Evolutionary conservation across 2,888 invertebrate genomes (phyloP), one percentile per base, ranked within the genome.

Genomic region (Empis livida): DNA sequence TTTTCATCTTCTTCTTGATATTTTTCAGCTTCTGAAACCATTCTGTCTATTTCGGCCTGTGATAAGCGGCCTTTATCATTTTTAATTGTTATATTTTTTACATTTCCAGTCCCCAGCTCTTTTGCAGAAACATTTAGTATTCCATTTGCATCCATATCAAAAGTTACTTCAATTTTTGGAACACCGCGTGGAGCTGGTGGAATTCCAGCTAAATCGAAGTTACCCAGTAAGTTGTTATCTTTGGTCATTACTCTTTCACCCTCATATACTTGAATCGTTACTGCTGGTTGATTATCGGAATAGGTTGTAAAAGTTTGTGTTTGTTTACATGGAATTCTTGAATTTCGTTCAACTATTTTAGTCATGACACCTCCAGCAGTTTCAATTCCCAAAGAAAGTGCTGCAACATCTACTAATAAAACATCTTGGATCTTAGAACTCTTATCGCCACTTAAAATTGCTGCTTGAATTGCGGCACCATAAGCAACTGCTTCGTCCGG

Each of bases 161-260:
- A 88, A 38, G 85, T 87, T 20, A 88, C 86, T 63, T 87, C 94
- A 71, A 81, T 92, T 69, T 79, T 89, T 52, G 80, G 93, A 53
- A 83, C 92, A 62, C 82, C 95, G 53, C 80, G 85, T 49, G 82
- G 95, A 63, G 87, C 89, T n/a, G 95, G 94, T 2, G 95, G 93
- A 61, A 96, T 95, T 32, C 94, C 94, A 8, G 88, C 86, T 45
- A 97, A 76, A 67, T 96, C 92, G 70, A 97, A 97, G 65, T 90
- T 95, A 47, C 96, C 96, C 52, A 97, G 77, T 41, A 91, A 74
- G 67, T 95, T 90, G 74, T 94, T 94, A 68, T 92, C 92, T 62
- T 85, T 89, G 54, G 92, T 92, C 89, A 93, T 85, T 41, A 90
- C 88, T 35, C 88, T 72, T 67, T 86, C 85, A 30, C 85, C 85